Base-by-base conservation (phyloP, 2,797 vertebrate species). In the Peromyscus nudipes region DNA sequence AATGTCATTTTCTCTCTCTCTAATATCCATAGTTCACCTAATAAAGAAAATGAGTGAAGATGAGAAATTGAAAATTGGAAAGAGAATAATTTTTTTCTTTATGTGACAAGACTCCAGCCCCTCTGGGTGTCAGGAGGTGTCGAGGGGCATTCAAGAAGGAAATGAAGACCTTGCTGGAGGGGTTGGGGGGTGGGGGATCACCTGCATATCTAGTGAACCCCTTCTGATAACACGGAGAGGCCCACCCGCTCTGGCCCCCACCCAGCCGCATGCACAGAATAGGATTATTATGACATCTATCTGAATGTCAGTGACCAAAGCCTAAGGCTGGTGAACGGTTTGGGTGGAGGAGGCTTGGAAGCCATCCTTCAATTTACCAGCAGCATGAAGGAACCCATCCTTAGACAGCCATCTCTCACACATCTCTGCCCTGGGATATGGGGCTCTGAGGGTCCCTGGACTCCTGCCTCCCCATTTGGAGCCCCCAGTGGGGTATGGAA, bases 11-110 rank as follows among this genome's bases (percentile, higher is more conserved):
- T 14, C 3, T 11, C 4, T 37, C 7, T 92, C 52, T 92, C 85
- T 81, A 37, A 71, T 52, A 96, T 69, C 57, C 94, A 94, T 0
- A 49, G 46, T 12, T 40, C 73, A 92, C 95, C 94, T 96, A 77
- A 94, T 93, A 91, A 97, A 97, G 90, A 98, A 94, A 96, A 95
- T 25, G 93, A 97, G 97, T 92, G 92, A 97, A 96, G 96, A 67
- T 75, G 93, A 80, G 92, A 98, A 97, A 96, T 62, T 97, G 92
- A 88, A 89, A 97, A 96, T 88, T 89, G 94, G 91, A 94, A 95
- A 90, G 86, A 98, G 93, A 67, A 76, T 91, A 34, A 73, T n/a
- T 96, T 82, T 88, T 57, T 69, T 52, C 75, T 52, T 52, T 37
- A 25, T 75, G 69, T 89, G 21, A 86, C 93, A 95, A 96, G 96